Evolutionary conservation across 2,113 vertebrate species (phyloP).

Genomic region (Sisor rabdophorus): DNA sequence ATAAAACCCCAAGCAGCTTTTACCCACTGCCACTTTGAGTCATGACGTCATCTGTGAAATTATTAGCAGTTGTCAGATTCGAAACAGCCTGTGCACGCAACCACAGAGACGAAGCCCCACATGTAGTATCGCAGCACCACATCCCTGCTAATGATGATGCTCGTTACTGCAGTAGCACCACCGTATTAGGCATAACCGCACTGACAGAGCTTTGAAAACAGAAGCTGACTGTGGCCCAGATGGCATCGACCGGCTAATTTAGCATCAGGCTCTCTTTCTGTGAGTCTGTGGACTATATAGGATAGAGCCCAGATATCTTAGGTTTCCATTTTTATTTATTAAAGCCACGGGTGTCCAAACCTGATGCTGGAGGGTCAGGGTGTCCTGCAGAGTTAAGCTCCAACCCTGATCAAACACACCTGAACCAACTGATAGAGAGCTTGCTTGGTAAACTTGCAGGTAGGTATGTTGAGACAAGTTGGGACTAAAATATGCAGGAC

Average conservation of each 20-base stretch:
- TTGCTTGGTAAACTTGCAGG: no score
- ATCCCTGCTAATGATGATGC: constrained; percentile 36
- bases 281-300: constrained; percentile 1
- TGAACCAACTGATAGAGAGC: no score
- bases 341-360: not conserved
- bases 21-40: not conserved
- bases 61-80: not conserved
- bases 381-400: no score
- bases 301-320: not conserved
- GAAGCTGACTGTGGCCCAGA: constrained; percentile 26
- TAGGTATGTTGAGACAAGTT: no score
- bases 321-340: not conserved
- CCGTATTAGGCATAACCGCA: constrained; percentile 37
- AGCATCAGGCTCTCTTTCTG: not conserved
- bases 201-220: constrained; percentile 31
- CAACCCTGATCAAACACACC: no score
- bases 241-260: not conserved
- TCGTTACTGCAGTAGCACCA: constrained; percentile 48
- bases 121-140: constrained; percentile 19
- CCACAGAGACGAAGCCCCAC: constrained; percentile 9
- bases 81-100: not conserved
- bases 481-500: no score
- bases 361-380: no score
- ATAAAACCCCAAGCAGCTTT: not conserved
- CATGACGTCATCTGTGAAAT: not conserved